These are phyloP conservation scores for Xylophagus ater DNA, from an alignment of 2,888 invertebrate genomes.

Conservation along the genomic window DNA sequence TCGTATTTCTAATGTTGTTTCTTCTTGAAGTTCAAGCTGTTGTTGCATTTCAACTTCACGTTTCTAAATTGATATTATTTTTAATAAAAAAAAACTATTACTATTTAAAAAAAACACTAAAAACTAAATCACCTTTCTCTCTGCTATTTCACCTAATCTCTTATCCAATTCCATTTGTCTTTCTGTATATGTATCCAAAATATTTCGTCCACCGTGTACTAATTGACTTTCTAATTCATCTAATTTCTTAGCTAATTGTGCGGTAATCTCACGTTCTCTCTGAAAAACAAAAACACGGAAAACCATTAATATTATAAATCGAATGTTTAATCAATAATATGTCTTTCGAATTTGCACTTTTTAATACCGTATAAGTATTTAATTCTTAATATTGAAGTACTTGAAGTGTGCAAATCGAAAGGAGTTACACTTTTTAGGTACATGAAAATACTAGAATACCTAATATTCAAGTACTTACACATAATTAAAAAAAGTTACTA, in stretches of 20 bases:
- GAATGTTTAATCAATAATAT: neutral
- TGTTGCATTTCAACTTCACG: constrained; percentile 81
- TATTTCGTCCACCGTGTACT: constrained; percentile 87
- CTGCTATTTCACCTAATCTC: constrained; percentile 75
- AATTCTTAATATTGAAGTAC: too few relatives aligned
- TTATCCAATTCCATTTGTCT: constrained; percentile 84
- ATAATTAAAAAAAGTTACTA: too few relatives aligned
- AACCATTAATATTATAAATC: neutral
- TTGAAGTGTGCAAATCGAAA: too few relatives aligned
- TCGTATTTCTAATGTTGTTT: constrained; percentile 79
- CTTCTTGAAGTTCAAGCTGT: constrained; percentile 85
- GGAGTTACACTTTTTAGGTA: too few relatives aligned
- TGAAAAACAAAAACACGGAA: constrained; percentile 40
- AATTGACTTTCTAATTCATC: constrained; percentile 85
- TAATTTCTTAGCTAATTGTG: constrained; percentile 67
- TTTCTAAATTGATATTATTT: too few relatives aligned
- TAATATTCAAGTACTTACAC: too few relatives aligned
- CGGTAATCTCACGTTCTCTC: constrained; percentile 59
- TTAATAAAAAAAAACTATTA: constrained; percentile 4
- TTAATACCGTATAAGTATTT: too few relatives aligned
- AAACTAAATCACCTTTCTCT: constrained; percentile 48
- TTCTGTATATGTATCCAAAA: constrained; percentile 90
- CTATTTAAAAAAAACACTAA: constrained; percentile 3
- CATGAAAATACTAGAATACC: too few relatives aligned
- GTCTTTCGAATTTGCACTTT: too few relatives aligned